A percentile compares a stretch with the other conserved stretches of the same genome.
Evolutionary conservation across 2,888 invertebrate species (phyloP).

Genomic region (Drosophila neonasuta): DNA sequence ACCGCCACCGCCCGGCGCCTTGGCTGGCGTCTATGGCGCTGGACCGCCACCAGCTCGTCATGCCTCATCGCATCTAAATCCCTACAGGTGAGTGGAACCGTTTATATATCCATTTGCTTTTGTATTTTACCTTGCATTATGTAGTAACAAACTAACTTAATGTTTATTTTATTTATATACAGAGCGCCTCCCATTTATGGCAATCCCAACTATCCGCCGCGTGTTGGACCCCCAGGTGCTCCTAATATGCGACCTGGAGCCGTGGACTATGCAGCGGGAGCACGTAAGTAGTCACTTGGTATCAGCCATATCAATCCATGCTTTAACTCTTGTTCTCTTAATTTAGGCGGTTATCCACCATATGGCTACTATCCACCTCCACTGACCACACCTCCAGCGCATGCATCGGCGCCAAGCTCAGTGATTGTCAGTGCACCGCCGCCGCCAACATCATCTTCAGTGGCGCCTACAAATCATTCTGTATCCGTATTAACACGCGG

Average conservation of each 20-base stretch:
- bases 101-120: too few species aligned
- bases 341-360: slow-evolving; percentile 67
- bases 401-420: slow-evolving; percentile 65
- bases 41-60: slow-evolving; percentile 79
- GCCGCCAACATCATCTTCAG: slow-evolving; percentile 60
- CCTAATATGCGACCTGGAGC: slow-evolving; percentile 68
- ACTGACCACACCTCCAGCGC: slow-evolving; percentile 70
- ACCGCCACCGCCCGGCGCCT: slow-evolving; percentile 40
- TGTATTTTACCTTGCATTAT: too few species aligned
- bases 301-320: too few species aligned
- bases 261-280: slow-evolving; percentile 73
- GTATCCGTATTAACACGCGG: slow-evolving; percentile 64
- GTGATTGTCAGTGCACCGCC: slow-evolving; percentile 75
- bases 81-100: slow-evolving; percentile 72
- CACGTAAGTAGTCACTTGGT: slow-evolving; percentile 68
- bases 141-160: neutral
- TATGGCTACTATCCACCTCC: slow-evolving; percentile 81
- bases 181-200: slow-evolving; percentile 80
- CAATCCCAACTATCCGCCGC: slow-evolving; percentile 80
- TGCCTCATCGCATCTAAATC: slow-evolving; percentile 78
- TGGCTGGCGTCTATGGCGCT: slow-evolving; percentile 53
- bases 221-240: slow-evolving; percentile 70
- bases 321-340: neutral
- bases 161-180: neutral
- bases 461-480: slow-evolving; percentile 79